Evolutionary conservation across 2,113 vertebrate genomes (phyloP).

Genomic region (Ammospiza caudacuta): DNA sequence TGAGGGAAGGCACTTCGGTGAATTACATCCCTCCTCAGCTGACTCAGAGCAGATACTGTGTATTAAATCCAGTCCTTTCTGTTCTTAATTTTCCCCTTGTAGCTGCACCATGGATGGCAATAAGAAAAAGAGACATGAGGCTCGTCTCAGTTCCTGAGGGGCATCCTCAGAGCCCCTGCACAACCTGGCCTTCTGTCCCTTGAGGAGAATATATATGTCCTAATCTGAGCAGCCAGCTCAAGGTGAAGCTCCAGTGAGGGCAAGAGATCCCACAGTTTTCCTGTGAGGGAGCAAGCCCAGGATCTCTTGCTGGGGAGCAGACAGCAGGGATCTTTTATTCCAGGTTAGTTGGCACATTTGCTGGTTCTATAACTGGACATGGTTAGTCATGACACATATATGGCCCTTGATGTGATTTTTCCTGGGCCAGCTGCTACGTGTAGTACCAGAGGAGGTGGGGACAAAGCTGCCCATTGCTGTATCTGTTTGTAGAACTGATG

Average conservation of each 20-base stretch:
- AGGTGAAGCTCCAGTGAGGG: background rate
- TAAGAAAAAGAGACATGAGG: background rate
- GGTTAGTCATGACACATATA: accelerated
- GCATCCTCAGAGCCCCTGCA: background rate
- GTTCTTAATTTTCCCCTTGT: background rate
- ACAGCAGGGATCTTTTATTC: background rate
- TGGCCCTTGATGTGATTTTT: background rate
- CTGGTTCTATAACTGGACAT: background rate
- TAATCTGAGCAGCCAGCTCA: background rate
- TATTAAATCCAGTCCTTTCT: background rate
- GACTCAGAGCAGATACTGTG: background rate
- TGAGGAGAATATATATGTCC: background rate
- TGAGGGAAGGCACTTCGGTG: constrained; percentile 20
- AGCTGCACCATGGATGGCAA: background rate
- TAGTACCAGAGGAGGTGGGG: background rate
- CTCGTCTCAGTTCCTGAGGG: background rate
- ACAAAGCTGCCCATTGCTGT: background rate
- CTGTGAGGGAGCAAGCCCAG: background rate
- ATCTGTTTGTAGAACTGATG: background rate
- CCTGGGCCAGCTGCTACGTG: background rate
- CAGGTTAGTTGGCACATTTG: background rate
- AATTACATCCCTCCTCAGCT: constrained; percentile 18
- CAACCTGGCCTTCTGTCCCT: background rate
- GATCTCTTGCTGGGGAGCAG: background rate
- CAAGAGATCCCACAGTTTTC: background rate